Evolutionary conservation across 1,140 invertebrate genomes (phyloP).

Genomic region (Oryzaephilus surinamensis): DNA sequence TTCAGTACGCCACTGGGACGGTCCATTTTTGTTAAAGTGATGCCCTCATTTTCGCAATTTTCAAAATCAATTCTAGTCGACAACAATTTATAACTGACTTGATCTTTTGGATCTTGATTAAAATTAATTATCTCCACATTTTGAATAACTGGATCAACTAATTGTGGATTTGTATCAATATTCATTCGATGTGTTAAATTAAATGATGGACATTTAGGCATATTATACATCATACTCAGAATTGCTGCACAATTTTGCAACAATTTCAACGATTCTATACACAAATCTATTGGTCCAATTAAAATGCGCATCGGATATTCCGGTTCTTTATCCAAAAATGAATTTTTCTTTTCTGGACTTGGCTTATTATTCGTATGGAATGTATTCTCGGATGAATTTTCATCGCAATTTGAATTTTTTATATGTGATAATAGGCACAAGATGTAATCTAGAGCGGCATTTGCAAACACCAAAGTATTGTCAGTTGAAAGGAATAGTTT

Average conservation of each 20-base stretch:
- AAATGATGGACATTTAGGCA: constrained; percentile 89
- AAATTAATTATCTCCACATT: constrained; percentile 49
- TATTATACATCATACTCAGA: constrained; percentile 82
- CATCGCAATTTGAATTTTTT: constrained; percentile 40
- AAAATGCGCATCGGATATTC: constrained; percentile 10
- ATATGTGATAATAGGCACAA: constrained; percentile 71
- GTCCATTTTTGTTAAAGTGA: constrained; percentile 59
- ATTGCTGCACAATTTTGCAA: constrained; percentile 77
- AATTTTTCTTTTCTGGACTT: constrained; percentile 6
- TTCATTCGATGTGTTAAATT: constrained; percentile 82
- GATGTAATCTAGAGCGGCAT: constrained; percentile 87
- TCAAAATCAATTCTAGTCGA: constrained; percentile 44
- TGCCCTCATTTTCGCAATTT: constrained; percentile 44
- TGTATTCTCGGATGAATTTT: too few relatives aligned
- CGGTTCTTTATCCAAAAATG: constrained; percentile 16
- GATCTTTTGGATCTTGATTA: constrained; percentile 39
- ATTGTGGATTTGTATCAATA: constrained; percentile 61
- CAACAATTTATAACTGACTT: constrained; percentile 51
- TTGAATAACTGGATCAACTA: constrained; percentile 78
- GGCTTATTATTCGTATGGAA: background rate
- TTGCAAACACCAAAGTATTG: constrained; percentile 85
- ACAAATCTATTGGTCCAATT: constrained; percentile 48
- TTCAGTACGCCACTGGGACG: constrained; percentile 74
- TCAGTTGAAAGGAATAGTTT: constrained; percentile 85
- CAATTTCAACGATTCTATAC: constrained; percentile 76